Percentiles rank a stretch among this genome's conserved stretches.
Conservation (phyloP, 2,113 vertebrate genomes). For the Ptilonorhynchus violaceus region DNA sequence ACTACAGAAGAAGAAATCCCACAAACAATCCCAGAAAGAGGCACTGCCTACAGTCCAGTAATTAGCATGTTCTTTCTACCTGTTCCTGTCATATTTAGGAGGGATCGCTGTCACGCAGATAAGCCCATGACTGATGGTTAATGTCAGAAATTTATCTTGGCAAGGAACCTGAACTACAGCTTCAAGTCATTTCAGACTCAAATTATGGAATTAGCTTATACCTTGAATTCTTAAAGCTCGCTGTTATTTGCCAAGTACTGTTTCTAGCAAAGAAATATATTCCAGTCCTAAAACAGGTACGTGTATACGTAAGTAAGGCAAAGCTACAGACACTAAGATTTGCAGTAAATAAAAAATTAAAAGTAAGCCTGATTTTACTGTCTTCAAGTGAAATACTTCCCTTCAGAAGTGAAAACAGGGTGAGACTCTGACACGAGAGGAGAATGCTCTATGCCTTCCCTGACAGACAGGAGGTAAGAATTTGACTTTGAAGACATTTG, state of each 20-base stretch:
- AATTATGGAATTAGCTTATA: not conserved
- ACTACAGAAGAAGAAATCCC: not conserved
- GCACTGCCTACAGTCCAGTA: not conserved
- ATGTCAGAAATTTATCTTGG: not conserved
- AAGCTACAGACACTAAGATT: not conserved
- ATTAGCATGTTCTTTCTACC: not conserved
- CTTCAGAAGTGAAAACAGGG: not conserved
- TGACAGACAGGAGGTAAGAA: not conserved
- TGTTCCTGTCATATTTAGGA: not conserved
- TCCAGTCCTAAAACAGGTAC: not conserved
- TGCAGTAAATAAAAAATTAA: not conserved
- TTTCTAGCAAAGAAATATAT: not conserved
- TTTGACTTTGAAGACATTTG: not conserved
- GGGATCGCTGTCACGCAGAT: not conserved
- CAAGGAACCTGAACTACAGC: not conserved
- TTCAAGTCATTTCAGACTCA: not conserved
- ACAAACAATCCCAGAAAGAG: not conserved
- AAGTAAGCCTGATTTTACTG: not conserved
- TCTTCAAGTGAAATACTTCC: not conserved
- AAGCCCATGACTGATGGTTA: not conserved
- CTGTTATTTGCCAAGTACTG: not conserved
- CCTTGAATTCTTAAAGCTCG: not conserved
- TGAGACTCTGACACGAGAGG: not conserved
- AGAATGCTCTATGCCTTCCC: not conserved
- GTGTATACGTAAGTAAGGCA: not conserved